Evolutionary conservation across 2,797 vertebrate genomes (phyloP).

Genomic region (Chiroxiphia lanceolata): DNA sequence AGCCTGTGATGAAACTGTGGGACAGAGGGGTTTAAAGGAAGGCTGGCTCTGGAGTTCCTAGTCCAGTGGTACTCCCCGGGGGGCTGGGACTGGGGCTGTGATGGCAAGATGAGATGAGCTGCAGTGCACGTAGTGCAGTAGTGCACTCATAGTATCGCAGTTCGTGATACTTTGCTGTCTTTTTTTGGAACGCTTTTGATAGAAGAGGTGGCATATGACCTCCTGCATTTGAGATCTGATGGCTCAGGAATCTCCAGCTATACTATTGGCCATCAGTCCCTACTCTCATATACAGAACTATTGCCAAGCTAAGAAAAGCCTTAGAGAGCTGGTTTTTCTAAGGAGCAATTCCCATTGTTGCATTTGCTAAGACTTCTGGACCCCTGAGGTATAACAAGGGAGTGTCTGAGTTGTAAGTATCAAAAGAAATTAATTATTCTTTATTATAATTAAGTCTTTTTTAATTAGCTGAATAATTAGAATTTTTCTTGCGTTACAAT

Average conservation of each 20-base stretch:
- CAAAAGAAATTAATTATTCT: conserved; percentile 68
- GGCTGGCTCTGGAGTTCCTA: background rate
- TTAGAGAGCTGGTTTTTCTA: background rate
- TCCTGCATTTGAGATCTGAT: conserved; percentile 17
- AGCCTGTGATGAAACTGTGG: background rate
- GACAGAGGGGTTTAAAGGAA: background rate
- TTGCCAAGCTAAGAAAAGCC: background rate
- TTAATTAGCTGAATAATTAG: conserved; percentile 60
- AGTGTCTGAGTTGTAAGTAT: conserved; percentile 64
- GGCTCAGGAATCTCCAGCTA: background rate
- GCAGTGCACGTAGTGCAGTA: background rate
- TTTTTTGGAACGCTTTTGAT: conserved; percentile 58
- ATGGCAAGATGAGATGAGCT: background rate
- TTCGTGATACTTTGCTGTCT: conserved; percentile 20
- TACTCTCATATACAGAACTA: background rate
- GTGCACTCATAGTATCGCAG: background rate
- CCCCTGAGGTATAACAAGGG: conserved; percentile 40
- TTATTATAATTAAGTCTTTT: conserved; percentile 64
- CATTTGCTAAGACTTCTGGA: background rate
- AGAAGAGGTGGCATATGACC: conserved; percentile 28
- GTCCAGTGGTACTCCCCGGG: background rate
- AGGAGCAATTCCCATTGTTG: conserved; percentile 34
- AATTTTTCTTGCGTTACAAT: background rate
- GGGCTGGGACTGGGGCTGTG: background rate
- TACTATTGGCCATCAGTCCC: background rate